A percentile compares a stretch with the other conserved stretches of the same genome.
Evolutionary conservation across 1,140 invertebrate genomes (phyloP).

Genomic region (Drosophila virilis): DNA sequence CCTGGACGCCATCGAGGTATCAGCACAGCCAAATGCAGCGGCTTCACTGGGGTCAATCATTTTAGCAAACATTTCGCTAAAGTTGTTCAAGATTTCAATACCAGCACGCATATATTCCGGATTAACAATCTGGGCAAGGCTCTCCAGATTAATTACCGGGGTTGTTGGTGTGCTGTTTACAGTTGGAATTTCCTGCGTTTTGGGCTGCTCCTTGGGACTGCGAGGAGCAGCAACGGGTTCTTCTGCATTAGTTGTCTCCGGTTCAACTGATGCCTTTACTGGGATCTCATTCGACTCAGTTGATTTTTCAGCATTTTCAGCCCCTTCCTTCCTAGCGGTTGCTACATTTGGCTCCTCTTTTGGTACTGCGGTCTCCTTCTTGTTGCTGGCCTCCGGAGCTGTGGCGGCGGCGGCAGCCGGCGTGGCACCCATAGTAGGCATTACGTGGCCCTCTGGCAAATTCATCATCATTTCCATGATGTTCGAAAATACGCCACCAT

Average conservation of each 20-base stretch:
- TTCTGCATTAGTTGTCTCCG: conserved; percentile 18
- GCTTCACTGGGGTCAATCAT: conserved; percentile 74
- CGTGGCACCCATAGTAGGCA: not conserved
- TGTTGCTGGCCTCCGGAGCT: not conserved
- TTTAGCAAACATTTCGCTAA: conserved; percentile 82
- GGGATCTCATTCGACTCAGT: conserved; percentile 17
- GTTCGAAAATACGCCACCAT: conserved; percentile 66
- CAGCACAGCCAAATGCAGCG: conserved; percentile 29
- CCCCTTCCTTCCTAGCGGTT: conserved; percentile 3
- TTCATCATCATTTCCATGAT: conserved; percentile 78
- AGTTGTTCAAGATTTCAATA: conserved; percentile 77
- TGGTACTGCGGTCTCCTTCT: not conserved
- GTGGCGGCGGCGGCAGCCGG: conserved; percentile 12
- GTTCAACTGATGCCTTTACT: conserved; percentile 17
- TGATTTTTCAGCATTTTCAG: not conserved
- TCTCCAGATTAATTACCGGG: conserved; percentile 65
- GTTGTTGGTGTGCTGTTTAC: conserved; percentile 37
- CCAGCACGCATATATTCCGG: conserved; percentile 77
- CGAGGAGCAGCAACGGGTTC: conserved; percentile 48
- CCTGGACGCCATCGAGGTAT: conserved; percentile 27
- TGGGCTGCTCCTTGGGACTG: conserved; percentile 26
- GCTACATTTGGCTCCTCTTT: conserved; percentile 13
- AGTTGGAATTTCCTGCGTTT: conserved; percentile 9
- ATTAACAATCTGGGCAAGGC: conserved; percentile 67
- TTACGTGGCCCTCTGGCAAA: conserved; percentile 62